phyloP scores from a whole-genome alignment of 2,113 vertebrate species.

The Psittacus erithacus region DNA sequence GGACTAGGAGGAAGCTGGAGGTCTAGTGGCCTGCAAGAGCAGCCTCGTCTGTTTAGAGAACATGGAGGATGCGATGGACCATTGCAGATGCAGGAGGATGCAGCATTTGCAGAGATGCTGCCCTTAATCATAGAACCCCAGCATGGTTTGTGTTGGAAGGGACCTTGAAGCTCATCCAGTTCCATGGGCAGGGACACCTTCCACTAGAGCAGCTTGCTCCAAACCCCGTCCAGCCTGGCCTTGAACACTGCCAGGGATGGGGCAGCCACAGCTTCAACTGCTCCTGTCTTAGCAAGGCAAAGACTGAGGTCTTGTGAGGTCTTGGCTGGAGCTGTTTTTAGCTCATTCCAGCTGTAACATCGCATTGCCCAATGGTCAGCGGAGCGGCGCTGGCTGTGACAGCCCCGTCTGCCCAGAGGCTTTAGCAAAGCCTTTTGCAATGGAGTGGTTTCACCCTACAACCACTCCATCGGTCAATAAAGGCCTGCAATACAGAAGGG shows the following conservation, averaged over 20 bases:
- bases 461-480: neutral
- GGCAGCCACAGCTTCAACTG: neutral
- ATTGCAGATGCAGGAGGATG: neutral
- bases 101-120: neutral
- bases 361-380: neutral
- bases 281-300: neutral
- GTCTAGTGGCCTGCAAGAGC: neutral
- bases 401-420: neutral
- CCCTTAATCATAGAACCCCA: neutral
- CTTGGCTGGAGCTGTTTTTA: neutral
- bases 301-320: neutral
- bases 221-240: rapidly evolving
- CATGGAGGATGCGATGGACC: neutral
- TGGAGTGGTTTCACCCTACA: neutral
- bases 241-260: neutral
- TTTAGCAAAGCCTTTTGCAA: neutral
- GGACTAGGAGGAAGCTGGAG: neutral
- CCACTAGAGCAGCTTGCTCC: rapidly evolving
- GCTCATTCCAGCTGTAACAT: neutral
- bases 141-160: neutral
- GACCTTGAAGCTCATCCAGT: neutral
- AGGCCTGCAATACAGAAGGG: neutral
- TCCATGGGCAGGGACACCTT: neutral
- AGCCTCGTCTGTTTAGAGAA: neutral
- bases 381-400: neutral